Conservation (phyloP, 37 sponge, comb jelly and placozoan genomes). For the Bolinopsis microptera region DNA sequence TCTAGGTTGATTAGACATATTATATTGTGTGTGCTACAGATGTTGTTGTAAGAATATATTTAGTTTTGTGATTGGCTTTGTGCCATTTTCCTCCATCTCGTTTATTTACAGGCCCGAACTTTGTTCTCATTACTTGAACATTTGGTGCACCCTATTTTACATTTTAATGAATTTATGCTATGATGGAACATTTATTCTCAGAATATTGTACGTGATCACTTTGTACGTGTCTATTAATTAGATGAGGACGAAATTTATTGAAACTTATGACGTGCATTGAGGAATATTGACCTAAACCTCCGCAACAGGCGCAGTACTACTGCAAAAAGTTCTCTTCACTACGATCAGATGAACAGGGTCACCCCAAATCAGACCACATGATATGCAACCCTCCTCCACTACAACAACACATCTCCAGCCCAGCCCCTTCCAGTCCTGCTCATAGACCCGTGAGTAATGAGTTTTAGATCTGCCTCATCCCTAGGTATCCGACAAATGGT, state of each 20-base stretch:
- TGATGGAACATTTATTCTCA: no score
- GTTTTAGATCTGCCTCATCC: no score
- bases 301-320: not conserved
- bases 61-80: not conserved
- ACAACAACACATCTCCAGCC: not conserved
- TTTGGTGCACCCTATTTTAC: not conserved
- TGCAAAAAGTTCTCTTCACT: conserved; percentile 43
- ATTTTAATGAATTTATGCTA: not conserved
- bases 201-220: no score
- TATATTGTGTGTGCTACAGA: not conserved
- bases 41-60: not conserved
- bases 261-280: no score
- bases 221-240: no score
- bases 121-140: not conserved
- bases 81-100: not conserved
- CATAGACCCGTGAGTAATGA: not conserved
- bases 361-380: not conserved
- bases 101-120: not conserved
- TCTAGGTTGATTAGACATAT: not conserved
- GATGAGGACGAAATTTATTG: no score
- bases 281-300: no score
- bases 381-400: not conserved
- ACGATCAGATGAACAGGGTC: not conserved
- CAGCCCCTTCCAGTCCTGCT: not conserved
- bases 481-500: not conserved